A percentile compares a stretch with the other conserved stretches of the same genome.
Conservation (phyloP, 2,888 invertebrate genomes). For the Tetranychus piercei region DNA sequence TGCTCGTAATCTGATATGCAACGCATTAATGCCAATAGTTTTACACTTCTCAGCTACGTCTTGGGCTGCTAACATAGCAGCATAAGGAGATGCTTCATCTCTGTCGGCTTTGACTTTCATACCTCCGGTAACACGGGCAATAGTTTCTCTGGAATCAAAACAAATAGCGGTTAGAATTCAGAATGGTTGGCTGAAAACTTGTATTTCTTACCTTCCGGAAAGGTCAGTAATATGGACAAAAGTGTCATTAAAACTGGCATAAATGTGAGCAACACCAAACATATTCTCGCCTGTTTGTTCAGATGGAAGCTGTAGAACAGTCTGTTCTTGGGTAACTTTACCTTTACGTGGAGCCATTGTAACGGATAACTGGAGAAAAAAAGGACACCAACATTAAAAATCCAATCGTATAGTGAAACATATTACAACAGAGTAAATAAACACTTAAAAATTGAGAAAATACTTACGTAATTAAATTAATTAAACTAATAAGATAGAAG, state of each 20-base stretch:
- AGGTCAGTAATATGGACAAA: conserved; percentile 99
- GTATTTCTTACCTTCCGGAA: conserved; percentile 54
- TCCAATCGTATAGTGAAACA: background rate
- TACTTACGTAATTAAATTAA: background rate
- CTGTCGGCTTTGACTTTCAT: conserved; percentile 99
- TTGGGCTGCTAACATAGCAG: conserved; percentile 99
- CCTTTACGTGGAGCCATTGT: conserved; percentile 27
- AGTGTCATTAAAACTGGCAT: conserved; percentile 98
- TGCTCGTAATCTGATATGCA: conserved; percentile 93
- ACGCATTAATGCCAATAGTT: conserved; percentile 81
- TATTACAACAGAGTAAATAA: background rate
- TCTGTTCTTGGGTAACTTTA: conserved; percentile 24
- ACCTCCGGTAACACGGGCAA: conserved; percentile 70
- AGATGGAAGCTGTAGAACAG: conserved; percentile 38
- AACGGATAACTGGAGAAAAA: background rate
- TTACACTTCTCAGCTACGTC: conserved; percentile 99
- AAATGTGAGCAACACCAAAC: conserved; percentile 98
- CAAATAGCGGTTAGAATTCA: background rate
- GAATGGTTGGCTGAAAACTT: background rate
- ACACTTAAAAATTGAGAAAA: background rate
- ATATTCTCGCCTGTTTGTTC: conserved; percentile 92
- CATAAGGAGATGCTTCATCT: conserved; percentile 98
- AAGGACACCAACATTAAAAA: background rate
- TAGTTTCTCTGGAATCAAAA: conserved; percentile 38
- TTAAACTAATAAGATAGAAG: background rate